Evolutionary conservation across 2,113 vertebrate species (phyloP), one percentile per base, ranked within the genome.

Genomic region (Rattus norvegicus): DNA sequence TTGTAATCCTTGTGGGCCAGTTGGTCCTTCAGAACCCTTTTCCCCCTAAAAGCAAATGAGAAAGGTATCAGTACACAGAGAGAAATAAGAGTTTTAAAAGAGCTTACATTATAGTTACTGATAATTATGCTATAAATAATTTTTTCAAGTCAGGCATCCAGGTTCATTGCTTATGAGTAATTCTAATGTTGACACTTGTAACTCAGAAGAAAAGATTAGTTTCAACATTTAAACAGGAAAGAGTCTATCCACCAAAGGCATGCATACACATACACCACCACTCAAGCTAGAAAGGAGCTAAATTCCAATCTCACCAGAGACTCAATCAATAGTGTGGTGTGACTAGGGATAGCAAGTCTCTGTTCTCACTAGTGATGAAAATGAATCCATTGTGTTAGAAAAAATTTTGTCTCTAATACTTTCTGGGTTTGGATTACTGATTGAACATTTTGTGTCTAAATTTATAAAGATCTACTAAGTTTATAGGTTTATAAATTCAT

Each of bases 1-100:
- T 90, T 98, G 98, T 2, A 80, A 95, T 84, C 99, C 99, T 80
- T 94, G 97, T 61, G 90, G 96, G 87, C 99, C 99, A 92, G 80
- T 94, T 65, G 95, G 98, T 69, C 99, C 99, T 49, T 98, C 96
- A 90, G 98, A 99, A 26, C 99, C 99, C 89, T 99, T 99, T 96
- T 99, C 99, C 87, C 99, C 99, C 99, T 99, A 95, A 86, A 99
- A 98, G 91, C 63, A 95, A 0, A 91, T 26, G n/a, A 8, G 19
- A 92, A 36, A 13, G 7, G 90, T n/a, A 93, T 95, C 28, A 95
- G 28, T 47, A 20, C 12, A 92, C 24, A 72, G 65, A 80, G 75
- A 84, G 95, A 95, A 84, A 6, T 69, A 49, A 76, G 36, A 33
- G 85, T 56, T 77, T 96, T 76, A 76, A 88, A 59, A 75, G 28